These are phyloP conservation scores for Tetramorium bicarinatum DNA, from an alignment of 2,888 invertebrate species.

Conservation along the genomic window DNA sequence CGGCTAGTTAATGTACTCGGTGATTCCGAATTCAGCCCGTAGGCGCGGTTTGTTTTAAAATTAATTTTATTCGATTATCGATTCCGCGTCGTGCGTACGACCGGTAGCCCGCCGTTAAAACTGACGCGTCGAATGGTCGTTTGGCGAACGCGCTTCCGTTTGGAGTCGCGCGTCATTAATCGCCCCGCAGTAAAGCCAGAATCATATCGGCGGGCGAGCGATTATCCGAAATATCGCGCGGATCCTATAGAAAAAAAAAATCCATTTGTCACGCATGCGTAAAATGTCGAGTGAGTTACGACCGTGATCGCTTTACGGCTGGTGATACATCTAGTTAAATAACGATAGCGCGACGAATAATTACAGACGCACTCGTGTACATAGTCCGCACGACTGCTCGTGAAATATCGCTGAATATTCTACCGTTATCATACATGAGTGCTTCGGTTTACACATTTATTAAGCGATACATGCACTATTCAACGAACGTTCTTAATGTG, in stretches of 20 bases:
- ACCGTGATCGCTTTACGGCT: slow-evolving; percentile 45
- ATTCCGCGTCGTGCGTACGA: slow-evolving; percentile 25
- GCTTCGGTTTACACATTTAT: slow-evolving; percentile 6
- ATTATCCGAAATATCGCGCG: slow-evolving; percentile 48
- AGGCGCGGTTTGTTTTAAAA: slow-evolving; percentile 42
- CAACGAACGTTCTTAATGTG: neutral
- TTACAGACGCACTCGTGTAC: slow-evolving; percentile 38
- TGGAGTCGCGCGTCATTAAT: slow-evolving; percentile 49
- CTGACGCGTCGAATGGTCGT: slow-evolving; percentile 43
- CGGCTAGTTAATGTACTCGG: slow-evolving; percentile 26
- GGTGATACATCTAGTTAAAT: slow-evolving; percentile 53
- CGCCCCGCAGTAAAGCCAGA: slow-evolving; percentile 47
- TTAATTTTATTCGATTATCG: slow-evolving; percentile 53
- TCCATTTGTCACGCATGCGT: slow-evolving; percentile 49
- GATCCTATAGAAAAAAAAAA: slow-evolving; percentile 31
- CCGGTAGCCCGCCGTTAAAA: slow-evolving; percentile 27
- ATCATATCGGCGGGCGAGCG: slow-evolving; percentile 45
- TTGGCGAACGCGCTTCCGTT: slow-evolving; percentile 38
- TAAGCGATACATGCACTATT: neutral
- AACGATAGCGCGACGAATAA: slow-evolving; percentile 57
- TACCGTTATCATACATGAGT: slow-evolving; percentile 28
- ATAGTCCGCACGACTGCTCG: neutral
- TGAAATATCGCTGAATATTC: slow-evolving; percentile 55
- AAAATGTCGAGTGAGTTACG: slow-evolving; percentile 53
- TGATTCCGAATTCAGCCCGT: slow-evolving; percentile 26